Conservation (phyloP, 2,113 vertebrate genomes). For the Caranx melampygus region DNA sequence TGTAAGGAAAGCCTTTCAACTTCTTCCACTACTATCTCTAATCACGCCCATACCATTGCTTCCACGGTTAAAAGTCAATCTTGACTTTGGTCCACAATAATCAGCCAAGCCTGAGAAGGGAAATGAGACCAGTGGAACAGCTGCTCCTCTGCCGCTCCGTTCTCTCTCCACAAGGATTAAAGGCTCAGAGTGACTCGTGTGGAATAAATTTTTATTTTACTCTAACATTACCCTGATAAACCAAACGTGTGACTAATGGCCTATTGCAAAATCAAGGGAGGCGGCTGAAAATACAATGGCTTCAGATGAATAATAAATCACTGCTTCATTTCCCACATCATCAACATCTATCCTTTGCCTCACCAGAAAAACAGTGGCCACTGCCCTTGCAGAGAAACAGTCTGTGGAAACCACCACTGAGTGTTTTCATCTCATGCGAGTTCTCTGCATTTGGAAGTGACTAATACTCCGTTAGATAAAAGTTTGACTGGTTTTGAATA, state of each 20-base stretch:
- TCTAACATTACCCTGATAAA: slow-evolving; percentile 42
- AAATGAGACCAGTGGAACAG: slow-evolving; percentile 18
- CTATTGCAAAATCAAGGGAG: slow-evolving; percentile 47
- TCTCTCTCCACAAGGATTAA: slow-evolving; percentile 46
- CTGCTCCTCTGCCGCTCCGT: slow-evolving; percentile 13
- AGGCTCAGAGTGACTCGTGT: slow-evolving; percentile 33
- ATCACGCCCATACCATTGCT: slow-evolving; percentile 6
- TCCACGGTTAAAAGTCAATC: slow-evolving; percentile 15
- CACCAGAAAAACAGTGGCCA: slow-evolving; percentile 30
- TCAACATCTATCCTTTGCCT: slow-evolving; percentile 27
- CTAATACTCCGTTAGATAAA: slow-evolving; percentile 72
- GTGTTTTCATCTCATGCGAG: slow-evolving; percentile 41
- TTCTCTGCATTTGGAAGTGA: slow-evolving; percentile 46
- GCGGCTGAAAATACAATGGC: slow-evolving; percentile 43
- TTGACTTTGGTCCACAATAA: slow-evolving; percentile 33
- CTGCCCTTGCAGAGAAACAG: slow-evolving; percentile 26
- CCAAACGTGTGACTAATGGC: slow-evolving; percentile 42
- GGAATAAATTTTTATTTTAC: slow-evolving; percentile 67
- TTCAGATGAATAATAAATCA: slow-evolving; percentile 68
- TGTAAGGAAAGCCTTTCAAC: background rate
- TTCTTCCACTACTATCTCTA: background rate
- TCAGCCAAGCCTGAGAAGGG: slow-evolving; percentile 5
- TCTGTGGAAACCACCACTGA: slow-evolving; percentile 18
- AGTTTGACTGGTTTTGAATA: slow-evolving; percentile 66
- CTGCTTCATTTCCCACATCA: slow-evolving; percentile 25